Base-by-base conservation (phyloP, 2,888 invertebrate genomes). In the Tiliacea citrago region DNA sequence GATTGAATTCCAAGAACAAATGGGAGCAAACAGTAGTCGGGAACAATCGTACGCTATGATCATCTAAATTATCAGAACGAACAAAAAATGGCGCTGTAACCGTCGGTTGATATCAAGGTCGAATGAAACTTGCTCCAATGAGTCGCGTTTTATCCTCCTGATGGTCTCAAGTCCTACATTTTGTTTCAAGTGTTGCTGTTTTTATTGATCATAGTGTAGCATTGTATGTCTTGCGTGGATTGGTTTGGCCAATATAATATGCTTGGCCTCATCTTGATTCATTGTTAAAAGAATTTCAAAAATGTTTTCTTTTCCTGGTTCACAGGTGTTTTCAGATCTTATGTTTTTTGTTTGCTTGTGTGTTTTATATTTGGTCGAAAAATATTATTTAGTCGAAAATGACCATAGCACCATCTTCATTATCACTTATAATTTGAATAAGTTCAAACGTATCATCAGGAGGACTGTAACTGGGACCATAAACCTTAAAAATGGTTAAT, bases 31-130 rank as follows among this genome's bases (percentile, higher is more conserved):
- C 77, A 75, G 84, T 71, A 84, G 81, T 62, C 63, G 18, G 67
- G 69, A 75, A 81, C 73, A 71, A 75, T 82, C 47, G 73, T 61
- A 73, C 47, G 57, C 79, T 77, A 70, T 68, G 75, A 86, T 84
- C 77, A 82, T 81, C 74, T 77, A 76, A 81, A 81, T 86, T 79
- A 84, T 81, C 71, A 62, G 79, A 73, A 75, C 75, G 76, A 12
- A 88, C 78, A 85, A 89, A 89, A 88, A 89, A 75, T 63, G 39
- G 72, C 75, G 55, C 57, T 47, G 68, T 61, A 77, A 75, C 77
- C 75, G 80, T 75, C 69, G 77, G 80, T 75, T 71, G 77, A 66
- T 42, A 42, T 65, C 86, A 87, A 87, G 87, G 87, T 68, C 86
- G 29, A 63, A 70, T 51, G 42, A 47, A 78, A 47, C 79, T 82